Conservation (phyloP, 2,113 vertebrate genomes). For the Hemiscyllium ocellatum region DNA sequence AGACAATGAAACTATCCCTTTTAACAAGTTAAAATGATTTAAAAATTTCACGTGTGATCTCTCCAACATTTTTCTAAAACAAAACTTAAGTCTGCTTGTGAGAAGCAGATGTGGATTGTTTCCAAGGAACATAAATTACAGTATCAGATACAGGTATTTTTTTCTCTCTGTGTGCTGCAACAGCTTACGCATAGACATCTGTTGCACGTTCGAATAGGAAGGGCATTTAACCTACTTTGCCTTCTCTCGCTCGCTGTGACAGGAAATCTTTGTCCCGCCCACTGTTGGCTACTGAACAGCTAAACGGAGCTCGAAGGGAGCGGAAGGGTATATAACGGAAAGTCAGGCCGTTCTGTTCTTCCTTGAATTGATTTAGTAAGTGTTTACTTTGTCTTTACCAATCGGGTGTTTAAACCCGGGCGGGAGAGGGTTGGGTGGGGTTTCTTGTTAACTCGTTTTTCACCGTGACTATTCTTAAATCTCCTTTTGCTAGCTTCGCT, state of each 20-base stretch:
- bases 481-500: background rate
- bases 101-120: background rate
- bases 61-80: background rate
- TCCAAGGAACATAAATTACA: background rate
- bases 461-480: background rate
- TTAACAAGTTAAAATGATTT: background rate
- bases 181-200: too few relatives aligned
- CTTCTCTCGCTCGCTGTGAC: background rate
- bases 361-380: background rate
- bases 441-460: too few relatives aligned
- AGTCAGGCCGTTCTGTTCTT: background rate
- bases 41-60: background rate
- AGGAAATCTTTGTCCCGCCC: background rate
- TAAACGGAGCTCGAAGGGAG: background rate
- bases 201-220: background rate
- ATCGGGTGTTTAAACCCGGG: too few relatives aligned
- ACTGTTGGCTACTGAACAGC: background rate
- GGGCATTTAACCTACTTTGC: too few relatives aligned
- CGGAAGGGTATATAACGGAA: background rate
- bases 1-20: background rate
- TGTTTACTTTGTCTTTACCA: background rate
- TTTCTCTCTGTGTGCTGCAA: too few relatives aligned
- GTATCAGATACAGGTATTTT: too few relatives aligned
- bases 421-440: background rate
- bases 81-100: background rate